Percentiles rank a stretch among this genome's conserved stretches.
Conservation (phyloP, 37 sponge, comb jelly and placozoan genomes). For the Oopsacas minuta region DNA sequence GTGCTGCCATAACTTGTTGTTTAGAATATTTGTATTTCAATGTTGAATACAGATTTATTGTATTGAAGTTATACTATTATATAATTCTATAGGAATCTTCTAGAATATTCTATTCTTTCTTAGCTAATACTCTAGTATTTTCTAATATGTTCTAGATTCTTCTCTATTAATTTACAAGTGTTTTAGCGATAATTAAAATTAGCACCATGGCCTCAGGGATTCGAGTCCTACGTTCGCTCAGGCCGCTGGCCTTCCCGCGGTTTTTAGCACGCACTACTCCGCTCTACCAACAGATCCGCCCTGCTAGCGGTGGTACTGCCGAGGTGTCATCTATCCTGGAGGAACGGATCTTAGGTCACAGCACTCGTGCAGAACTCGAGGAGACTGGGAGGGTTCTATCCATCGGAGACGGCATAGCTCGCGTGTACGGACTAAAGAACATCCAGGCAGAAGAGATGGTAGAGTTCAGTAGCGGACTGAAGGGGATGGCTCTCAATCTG, state of each 20-base stretch:
- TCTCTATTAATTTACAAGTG: not conserved
- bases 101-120: not conserved
- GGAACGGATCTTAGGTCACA: slow-evolving; percentile 74
- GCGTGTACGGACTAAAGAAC: slow-evolving; percentile 99
- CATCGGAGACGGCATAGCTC: slow-evolving; percentile 98
- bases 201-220: not conserved
- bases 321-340: slow-evolving; percentile 93
- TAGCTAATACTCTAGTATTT: not conserved
- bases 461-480: slow-evolving; percentile 88
- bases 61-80: too few species aligned
- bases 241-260: not conserved
- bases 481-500: slow-evolving; percentile 96
- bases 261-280: not conserved
- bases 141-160: not conserved
- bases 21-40: too few species aligned
- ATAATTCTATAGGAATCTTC: not conserved
- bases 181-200: not conserved
- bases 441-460: slow-evolving; percentile 99
- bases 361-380: slow-evolving; percentile 70
- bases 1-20: not conserved
- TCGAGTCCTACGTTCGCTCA: not conserved
- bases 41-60: too few species aligned
- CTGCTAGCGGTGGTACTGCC: slow-evolving; percentile 31
- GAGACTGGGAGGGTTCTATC: slow-evolving; percentile 95
- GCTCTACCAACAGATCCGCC: not conserved